phyloP scores from a whole-genome alignment of 2,113 vertebrate genomes.

The Jacana jacana region DNA sequence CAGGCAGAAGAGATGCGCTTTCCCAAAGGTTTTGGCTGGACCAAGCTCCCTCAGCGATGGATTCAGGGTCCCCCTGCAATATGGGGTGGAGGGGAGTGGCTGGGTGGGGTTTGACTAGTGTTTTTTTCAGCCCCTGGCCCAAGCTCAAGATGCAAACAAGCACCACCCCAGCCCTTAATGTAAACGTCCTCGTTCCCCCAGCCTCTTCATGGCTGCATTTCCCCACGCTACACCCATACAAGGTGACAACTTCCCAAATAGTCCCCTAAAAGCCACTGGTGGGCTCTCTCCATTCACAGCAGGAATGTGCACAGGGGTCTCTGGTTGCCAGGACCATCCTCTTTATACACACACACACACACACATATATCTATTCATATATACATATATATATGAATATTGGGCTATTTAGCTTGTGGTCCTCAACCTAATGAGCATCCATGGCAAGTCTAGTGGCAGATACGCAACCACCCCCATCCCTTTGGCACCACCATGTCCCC shows the following conservation, averaged over 20 bases:
- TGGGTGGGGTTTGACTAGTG: background rate
- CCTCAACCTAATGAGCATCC: background rate
- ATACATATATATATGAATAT: too few species aligned
- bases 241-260: background rate
- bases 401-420: fast-evolving
- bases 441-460: too few species aligned
- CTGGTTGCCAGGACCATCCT: fast-evolving
- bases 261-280: fast-evolving
- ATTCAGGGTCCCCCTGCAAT: background rate
- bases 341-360: too few species aligned
- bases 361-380: too few species aligned
- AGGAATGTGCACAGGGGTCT: background rate
- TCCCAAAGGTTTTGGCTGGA: fast-evolving
- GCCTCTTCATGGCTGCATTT: fast-evolving
- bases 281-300: background rate
- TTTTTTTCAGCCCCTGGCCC: background rate
- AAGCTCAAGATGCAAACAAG: background rate
- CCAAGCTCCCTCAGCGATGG: fast-evolving
- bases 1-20: background rate
- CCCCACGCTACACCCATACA: too few species aligned
- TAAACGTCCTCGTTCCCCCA: fast-evolving
- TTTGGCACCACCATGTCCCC: fast-evolving
- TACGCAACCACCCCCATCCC: too few species aligned
- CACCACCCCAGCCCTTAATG: fast-evolving
- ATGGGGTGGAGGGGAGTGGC: background rate